These are phyloP conservation scores for Habroteleia sp. DNA, from an alignment of 2,888 invertebrate species.

Conservation along the genomic window DNA sequence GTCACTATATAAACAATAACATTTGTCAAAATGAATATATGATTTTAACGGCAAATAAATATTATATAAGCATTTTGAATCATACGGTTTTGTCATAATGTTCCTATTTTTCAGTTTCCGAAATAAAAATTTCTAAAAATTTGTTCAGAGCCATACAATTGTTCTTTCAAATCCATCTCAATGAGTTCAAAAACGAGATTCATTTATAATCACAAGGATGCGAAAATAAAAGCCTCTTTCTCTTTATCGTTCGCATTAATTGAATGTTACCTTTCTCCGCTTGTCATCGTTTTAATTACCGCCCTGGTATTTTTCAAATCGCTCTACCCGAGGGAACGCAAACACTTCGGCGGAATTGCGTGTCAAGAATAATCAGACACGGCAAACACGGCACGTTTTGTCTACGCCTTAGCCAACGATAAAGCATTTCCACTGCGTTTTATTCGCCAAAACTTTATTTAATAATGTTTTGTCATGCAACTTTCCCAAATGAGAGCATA, in stretches of 20 bases:
- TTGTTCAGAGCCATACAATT: too few species aligned
- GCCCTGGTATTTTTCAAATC: conserved; percentile 3
- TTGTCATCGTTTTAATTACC: not conserved
- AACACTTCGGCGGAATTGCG: conserved; percentile 11
- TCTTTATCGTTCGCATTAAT: conserved; percentile 10
- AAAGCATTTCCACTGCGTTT: conserved; percentile 9
- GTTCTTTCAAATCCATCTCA: too few species aligned
- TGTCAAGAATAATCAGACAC: conserved; percentile 24
- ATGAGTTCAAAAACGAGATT: not conserved
- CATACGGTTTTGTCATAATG: too few species aligned
- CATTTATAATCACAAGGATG: not conserved
- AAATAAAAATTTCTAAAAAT: too few species aligned
- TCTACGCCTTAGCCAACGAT: conserved; percentile 5
- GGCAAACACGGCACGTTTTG: conserved; percentile 14
- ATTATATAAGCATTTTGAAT: too few species aligned
- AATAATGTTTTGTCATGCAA: conserved; percentile 33
- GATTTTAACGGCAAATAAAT: too few species aligned
- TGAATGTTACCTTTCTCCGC: conserved; percentile 1
- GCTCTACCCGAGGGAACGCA: not conserved
- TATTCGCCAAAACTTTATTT: conserved; percentile 29
- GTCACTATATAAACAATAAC: too few species aligned
- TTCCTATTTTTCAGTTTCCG: too few species aligned
- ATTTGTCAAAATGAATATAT: too few species aligned
- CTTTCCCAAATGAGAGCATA: conserved; percentile 20
- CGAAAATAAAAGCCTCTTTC: not conserved